Evolutionary conservation across 2,113 vertebrate species (phyloP), one percentile per base, ranked within the genome.

Genomic region (Orthonyx spaldingii): DNA sequence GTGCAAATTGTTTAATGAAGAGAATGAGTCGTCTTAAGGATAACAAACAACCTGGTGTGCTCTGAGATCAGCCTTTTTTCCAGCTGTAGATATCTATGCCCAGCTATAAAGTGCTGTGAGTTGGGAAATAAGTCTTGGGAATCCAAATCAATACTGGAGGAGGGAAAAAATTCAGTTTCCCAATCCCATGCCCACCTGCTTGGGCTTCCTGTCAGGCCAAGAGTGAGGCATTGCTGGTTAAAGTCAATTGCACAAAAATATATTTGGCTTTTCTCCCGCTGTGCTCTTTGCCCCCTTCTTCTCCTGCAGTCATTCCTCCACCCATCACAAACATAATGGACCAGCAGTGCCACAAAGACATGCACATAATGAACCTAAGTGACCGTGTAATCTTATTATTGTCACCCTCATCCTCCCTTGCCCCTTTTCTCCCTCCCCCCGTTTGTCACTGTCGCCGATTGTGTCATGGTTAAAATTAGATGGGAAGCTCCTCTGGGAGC

Each of bases 351-450:
- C 77, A 84, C 74, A 79, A 61, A 84, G 92, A 60, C 53, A 18
- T 5, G 80, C 18, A 24, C 87, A 88, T 28, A 80, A 92, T 65
- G 89, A 94, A 88, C 82, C 85, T 80, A 97, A 94, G 92, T 79
- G 94, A 94, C 94, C 50, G 8, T 91, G 68, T 96, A 95, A 97
- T 96, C 92, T 88, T 59, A 30, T 97, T 96, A 96, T 91, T 91
- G 82, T 72, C 78, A 74, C 68, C 95, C 93, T 88, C 84, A 81
- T 59, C 91, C 82, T 91, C 79, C 85, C 46, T 81, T 57, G 79
- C 82, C 93, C 85, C 88, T 82, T 63, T 60, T 23, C 87, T 80
- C 65, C 92, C 87, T 68, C 68, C 72, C 14, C 13, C 55, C 27
- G 3, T 92, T 88, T 85, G 81, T 94, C 87, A 74, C 93, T 82